A percentile compares a stretch with the other conserved stretches of the same genome.
Conservation (phyloP, 2,113 vertebrate species). For the Theristicus caerulescens region DNA sequence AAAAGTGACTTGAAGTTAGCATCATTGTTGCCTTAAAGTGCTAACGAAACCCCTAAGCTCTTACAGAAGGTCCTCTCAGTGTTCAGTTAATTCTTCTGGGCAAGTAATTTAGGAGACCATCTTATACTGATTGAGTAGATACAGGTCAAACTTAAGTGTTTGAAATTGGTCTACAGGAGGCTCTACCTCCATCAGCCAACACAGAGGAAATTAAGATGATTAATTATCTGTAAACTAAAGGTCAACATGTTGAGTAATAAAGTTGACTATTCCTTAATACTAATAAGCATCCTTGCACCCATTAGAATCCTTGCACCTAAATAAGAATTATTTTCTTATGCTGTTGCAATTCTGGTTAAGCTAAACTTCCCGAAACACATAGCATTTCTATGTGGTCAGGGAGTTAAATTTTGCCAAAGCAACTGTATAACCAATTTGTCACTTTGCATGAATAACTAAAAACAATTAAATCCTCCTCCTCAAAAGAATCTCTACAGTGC, state of each 20-base stretch:
- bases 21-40: not conserved
- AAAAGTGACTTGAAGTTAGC: not conserved
- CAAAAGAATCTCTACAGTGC: not conserved
- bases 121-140: not conserved
- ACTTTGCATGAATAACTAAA: not conserved
- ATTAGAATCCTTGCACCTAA: not conserved
- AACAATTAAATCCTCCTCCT: not conserved
- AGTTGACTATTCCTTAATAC: not conserved
- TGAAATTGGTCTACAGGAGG: not conserved
- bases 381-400: not conserved
- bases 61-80: not conserved
- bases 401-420: not conserved
- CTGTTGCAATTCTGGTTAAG: not conserved
- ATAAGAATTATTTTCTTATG: not conserved
- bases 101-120: not conserved
- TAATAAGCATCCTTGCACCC: not conserved
- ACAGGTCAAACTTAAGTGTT: not conserved
- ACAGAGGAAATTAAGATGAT: not conserved
- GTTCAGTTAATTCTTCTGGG: not conserved
- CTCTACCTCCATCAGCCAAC: not conserved
- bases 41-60: not conserved
- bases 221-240: not conserved
- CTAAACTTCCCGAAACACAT: not conserved
- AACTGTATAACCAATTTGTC: not conserved
- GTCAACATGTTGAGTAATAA: not conserved